Base-by-base conservation (phyloP, 2,888 invertebrate genomes). In the Tanytarsus gracilentus region DNA sequence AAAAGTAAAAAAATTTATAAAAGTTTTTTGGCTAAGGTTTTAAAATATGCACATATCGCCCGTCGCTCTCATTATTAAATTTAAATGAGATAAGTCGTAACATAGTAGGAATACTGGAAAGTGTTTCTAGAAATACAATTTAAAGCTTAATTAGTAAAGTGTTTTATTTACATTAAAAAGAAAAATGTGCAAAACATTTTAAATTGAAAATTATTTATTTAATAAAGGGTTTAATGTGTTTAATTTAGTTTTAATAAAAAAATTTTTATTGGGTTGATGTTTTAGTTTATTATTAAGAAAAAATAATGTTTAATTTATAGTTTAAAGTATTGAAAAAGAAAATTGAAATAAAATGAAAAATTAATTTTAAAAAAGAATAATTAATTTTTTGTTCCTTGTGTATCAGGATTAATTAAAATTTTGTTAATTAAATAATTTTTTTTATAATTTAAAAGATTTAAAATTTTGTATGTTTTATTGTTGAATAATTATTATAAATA, bases 61-160 rank as follows among this genome's bases (percentile, higher is more conserved):
- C 84, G 84, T 85, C 84, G 76, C 81, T 84, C 81, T 83, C 80
- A 76, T 77, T 76, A 66, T 69, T 67, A n/a, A n/a, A n/a, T n/a
- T 74, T 77, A 81, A 67, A 74, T 80, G 79, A 76, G 81, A 84
- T 81, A 85, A 85, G 85, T 85, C 85, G 85, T 85, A 85, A 85
- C 84, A 85, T 78, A 84, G 84, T 84, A 84, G 82, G 76, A 74
- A 76, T 83, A 84, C 80, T 79, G 83, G 83, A 85, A 85, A 78
- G 80, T 84, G 80, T 77, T 75, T 78, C 81, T 83, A 79, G 82
- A 77, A 76, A 76, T 75, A 68, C 77, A 79, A 78, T 77, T 79
- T 80, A 79, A 74, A 80, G 78, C 79, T 82, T 80, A 75, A 68
- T 64, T 25, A 69, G 64, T 69, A 69, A 79, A 81, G 78, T 71